Base-by-base conservation (phyloP, 1,140 invertebrate species). In the Tribolium madens region DNA sequence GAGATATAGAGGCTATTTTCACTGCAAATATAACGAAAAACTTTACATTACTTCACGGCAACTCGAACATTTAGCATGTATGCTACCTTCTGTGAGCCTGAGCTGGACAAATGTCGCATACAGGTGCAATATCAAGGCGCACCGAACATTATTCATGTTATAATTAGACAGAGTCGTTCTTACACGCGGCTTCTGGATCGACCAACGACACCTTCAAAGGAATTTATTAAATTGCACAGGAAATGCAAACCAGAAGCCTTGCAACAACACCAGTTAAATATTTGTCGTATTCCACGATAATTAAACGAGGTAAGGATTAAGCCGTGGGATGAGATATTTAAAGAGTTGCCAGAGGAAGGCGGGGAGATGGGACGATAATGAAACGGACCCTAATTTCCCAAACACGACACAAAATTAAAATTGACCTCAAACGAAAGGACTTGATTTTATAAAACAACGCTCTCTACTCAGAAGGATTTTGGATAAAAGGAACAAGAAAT, bases 1-100 rank as follows among this genome's bases (percentile, higher is more conserved):
- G 75, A 76, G 69, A 77, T 77, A 77, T 76, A 17, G 75, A 36
- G 42, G 15, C 31, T 60, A 53, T 76, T 76, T 60, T 70, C 52
- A 71, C 64, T 76, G 42, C 64, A 76, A 76, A 76, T 76, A 71
- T 73, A 64, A 64, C 57, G 57, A 64, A 64, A 64, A 64, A 64
- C 52, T 57, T 52, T 57, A 57, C 57, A 64, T 64, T 64, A 64
- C 57, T 64, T 33, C 10, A 33, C 21, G 31, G 57, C 57, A 33
- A 64, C 26, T 64, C 10, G 3, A 33, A 64, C 57, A 33, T 64
- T 33, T 33, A 64, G 14, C 57, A 64, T 64, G n/a, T n/a, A 12
- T 31, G 21, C 26, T 64, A 64, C 57, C 57, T 64, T 64, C 9
- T 64, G 57, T 18, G 14, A 12, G 57, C 26, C 57, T 64, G 57